Percentiles rank a stretch among this genome's conserved stretches.
phyloP scores from a whole-genome alignment of 2,113 vertebrate species.

The Chaenocephalus aceratus region DNA sequence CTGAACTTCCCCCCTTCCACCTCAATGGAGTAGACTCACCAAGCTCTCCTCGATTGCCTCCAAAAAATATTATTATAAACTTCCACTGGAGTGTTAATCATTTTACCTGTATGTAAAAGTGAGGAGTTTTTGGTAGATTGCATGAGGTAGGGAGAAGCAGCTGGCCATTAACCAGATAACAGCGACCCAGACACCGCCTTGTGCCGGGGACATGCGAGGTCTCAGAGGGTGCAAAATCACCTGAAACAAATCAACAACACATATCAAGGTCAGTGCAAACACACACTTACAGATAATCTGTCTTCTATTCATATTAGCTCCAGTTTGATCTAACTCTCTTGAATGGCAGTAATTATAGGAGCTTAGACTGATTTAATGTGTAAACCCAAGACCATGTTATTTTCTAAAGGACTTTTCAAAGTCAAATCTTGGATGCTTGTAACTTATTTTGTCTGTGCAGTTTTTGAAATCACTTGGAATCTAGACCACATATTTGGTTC shows the following conservation, averaged over 20 bases:
- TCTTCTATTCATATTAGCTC: background rate
- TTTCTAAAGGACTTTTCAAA: background rate
- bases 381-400: background rate
- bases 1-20: background rate
- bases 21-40: too few relatives aligned
- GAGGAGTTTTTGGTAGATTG: slow-evolving; percentile 94
- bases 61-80: background rate
- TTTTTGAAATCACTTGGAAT: background rate
- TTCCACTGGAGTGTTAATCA: background rate
- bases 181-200: slow-evolving; percentile 86
- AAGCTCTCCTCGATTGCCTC: background rate
- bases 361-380: background rate
- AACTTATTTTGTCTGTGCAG: too few relatives aligned
- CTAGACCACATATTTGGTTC: too few relatives aligned
- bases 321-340: background rate
- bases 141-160: slow-evolving; percentile 94
- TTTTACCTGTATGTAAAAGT: slow-evolving; percentile 85
- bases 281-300: background rate
- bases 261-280: background rate
- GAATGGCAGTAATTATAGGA: too few relatives aligned
- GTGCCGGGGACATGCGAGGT: slow-evolving; percentile 88
- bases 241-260: slow-evolving; percentile 69
- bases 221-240: slow-evolving; percentile 93
- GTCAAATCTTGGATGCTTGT: background rate
- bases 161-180: slow-evolving; percentile 94